Evolutionary conservation across 2,888 invertebrate species (phyloP), one percentile per base, ranked within the genome.

Genomic region (Luperina testacea): DNA sequence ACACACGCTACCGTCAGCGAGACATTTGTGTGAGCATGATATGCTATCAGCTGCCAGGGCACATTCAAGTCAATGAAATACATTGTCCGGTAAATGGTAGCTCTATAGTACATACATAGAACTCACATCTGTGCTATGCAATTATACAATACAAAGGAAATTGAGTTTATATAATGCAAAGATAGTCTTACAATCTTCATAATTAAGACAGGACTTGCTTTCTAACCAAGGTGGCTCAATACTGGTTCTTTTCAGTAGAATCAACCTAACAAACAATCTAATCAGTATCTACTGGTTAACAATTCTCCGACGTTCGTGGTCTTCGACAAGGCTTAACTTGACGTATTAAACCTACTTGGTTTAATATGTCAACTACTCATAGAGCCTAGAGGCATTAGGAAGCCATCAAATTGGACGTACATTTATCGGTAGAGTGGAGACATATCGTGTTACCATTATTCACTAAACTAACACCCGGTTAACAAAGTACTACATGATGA

Each of bases 361-460:
- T 59, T 69, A 61, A 64, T 79, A 84, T 45, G 63, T 69, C 72
- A 84, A 72, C 78, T 48, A 38, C 59, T 51, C 57, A 42, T 38
- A 70, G 53, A 79, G 65, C 51, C 42, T 48, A 67, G 5, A 42
- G 71, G 81, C 24, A 74, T 76, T 67, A 73, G 72, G 42, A 51
- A 73, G 76, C 32, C 63, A 68, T 85, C 51, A 77, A 72, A 81
- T 27, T 51, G 48, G 63, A 73, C 69, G 63, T 73, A 42, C 53
- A 38, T 81, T 68, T 81, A 71, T 71, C 76, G 77, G 61, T 38
- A 13, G 48, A 65, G 8, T 51, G n/a, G 70, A 71, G 15, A 68
- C 45, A 61, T 70, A 57, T 71, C 57, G 42, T 61, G 61, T 71
- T 32, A 53, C 72, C 59, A 70, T 84, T 70, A 84, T 73, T 73